Evolutionary conservation across 2,888 invertebrate genomes (phyloP), one percentile per base, ranked within the genome.

Genomic region (Dryobotodes eremita): DNA sequence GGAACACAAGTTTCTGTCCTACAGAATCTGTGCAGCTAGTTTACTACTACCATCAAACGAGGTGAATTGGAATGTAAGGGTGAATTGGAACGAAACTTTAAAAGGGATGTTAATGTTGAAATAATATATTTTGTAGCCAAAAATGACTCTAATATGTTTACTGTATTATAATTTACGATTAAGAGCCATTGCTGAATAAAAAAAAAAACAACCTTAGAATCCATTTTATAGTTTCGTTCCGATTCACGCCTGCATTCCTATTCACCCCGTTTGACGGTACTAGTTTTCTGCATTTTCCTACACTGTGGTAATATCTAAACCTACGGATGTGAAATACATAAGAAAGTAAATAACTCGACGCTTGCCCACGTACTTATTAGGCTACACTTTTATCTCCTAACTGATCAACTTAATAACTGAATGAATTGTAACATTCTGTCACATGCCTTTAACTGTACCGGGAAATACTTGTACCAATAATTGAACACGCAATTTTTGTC

Each of bases 351-450:
- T 75, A 70, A 59, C 76, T 72, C 57, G 20, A 71, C 61, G 75
- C 68, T 87, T 72, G 75, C 53, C 36, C 55, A 53, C 3, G 69
- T 62, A 81, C 64, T 55, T 79, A 75, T 71, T 59, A 73, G 79
- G 77, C 75, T 82, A 50, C 68, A 64, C 48, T 62, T 79, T 42
- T 75, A 71, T 76, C 72, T 77, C 26, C 57, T 55, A 64, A 78
- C 31, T 36, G 79, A 76, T 79, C 87, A 62, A 80, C n/a, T 85
- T 83, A 84, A 80, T 85, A 87, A 80, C 42, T 75, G 69, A 87
- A 84, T 84, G 31, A 86, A 79, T 87, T 50, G 26, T 74, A 84
- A 68, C 80, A 85, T 87, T 85, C 64, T 66, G 65, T 71, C 76
- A 64, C 85, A 76, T 87, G 26, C 69, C 75, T 71, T 76, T 23